These are phyloP conservation scores for Steatornis caripensis DNA, from an alignment of 2,113 vertebrate genomes.

Conservation along the genomic window DNA sequence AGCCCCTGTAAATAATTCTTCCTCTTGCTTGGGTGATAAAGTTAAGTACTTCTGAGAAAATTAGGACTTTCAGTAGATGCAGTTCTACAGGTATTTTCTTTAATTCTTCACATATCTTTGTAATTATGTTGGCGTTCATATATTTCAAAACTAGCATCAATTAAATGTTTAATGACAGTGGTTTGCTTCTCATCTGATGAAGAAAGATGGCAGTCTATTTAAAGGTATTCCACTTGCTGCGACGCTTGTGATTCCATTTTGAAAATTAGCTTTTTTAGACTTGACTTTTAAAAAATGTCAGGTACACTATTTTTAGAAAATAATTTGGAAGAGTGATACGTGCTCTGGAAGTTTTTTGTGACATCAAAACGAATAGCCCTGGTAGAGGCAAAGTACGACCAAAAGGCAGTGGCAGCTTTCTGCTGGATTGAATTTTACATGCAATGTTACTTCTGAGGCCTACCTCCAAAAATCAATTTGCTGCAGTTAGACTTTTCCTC, in stretches of 20 bases:
- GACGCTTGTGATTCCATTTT: neutral
- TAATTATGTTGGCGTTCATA: neutral
- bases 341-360: neutral
- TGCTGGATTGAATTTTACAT: slow-evolving; percentile 4
- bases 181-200: neutral
- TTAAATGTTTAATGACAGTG: neutral
- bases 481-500: slow-evolving; percentile 67
- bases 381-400: neutral
- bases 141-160: neutral
- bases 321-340: neutral
- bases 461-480: slow-evolving; percentile 58
- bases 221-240: neutral
- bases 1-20: neutral
- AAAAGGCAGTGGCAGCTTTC: neutral
- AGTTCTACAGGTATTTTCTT: neutral
- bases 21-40: neutral
- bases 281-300: neutral
- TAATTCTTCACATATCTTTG: neutral
- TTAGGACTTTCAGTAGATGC: neutral
- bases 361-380: neutral
- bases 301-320: neutral
- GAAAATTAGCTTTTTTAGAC: neutral
- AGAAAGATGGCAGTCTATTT: neutral
- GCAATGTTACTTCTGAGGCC: slow-evolving; percentile 11
- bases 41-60: neutral